Evolutionary conservation across 2,888 invertebrate species (phyloP), one percentile per base, ranked within the genome.

Genomic region (Philaethria dido): DNA sequence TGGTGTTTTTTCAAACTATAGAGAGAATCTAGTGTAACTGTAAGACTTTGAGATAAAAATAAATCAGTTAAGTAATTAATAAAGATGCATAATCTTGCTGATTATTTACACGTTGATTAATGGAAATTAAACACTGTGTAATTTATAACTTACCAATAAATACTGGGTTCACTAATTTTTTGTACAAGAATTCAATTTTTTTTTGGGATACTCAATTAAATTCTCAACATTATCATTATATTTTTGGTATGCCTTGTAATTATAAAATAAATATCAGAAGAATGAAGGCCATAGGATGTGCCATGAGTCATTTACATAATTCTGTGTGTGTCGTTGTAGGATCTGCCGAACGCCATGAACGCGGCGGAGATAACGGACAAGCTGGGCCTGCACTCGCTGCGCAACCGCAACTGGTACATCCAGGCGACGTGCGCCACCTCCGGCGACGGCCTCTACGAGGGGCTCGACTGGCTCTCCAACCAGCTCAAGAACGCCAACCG

Each of bases 321-420:
- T 48, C 22, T 48, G 22, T 22, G 22, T 20, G 22, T 6, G 47
- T 48, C 29, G 2, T 64, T 54, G 47, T 86, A 98, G 98, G 99
- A 99, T 95, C 95, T 99, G 94, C 99, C 99, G 84, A 99, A 99
- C 93, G 99, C 99, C 80, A 99, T 99, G 99, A 99, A 99, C 92
- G 99, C 99, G 75, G 99, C 99, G 73, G 99, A 99, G 94, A 99
- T 99, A 80, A 99, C 99, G 81, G 99, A 99, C 94, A 99, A 99
- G 95, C 94, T 99, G 88, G 99, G 99, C 74, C 95, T 99, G 89
- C 99, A 99, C 93, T 98, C 98, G 86, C 94, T 99, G 92, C 96
- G 99, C 92, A 99, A 99, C 94, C 97, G 99, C 91, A 98, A 98
- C 93, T 98, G 98, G 98, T 98, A 98, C 94, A 98, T 98, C 87